Evolutionary conservation across 2,113 vertebrate species (phyloP), one percentile per base, ranked within the genome.

Genomic region (Falcunculus frontatus): DNA sequence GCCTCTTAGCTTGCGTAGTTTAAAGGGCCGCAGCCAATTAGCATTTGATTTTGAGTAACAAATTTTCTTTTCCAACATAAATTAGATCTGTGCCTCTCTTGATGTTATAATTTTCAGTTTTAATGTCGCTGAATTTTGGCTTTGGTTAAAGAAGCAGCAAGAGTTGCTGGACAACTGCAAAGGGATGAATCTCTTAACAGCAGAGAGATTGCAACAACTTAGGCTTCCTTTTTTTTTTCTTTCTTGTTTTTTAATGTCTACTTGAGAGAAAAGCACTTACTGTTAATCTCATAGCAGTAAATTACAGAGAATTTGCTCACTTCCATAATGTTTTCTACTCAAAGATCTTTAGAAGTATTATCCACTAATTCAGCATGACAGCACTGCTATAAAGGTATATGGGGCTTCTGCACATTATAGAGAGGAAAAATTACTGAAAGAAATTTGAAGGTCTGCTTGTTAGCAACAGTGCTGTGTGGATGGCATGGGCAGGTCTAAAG

Each of bases 31-130:
- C 35, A 87, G 69, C 19, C 52, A 55, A 87, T 93, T 96, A 93
- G n/a, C 80, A 92, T 94, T 81, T 60, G 80, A 91, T 92, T 97
- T 95, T 95, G 95, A 87, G 93, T 92, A 95, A 82, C 86, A 95
- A 90, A 92, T 93, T 87, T 89, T 92, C 41, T 81, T 41, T 93
- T 91, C 73, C 69, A 87, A 82, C 29, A 84, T 69, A 72, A 91
- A 60, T 92, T 88, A 86, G 33, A 63, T 69, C 50, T 59, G 29
- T 60, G 44, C 35, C 60, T 93, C 55, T 84, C 82, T 93, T 91
- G 85, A 90, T 93, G 64, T 92, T 84, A 7, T n/a, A 92, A 74
- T 74, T 94, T 50, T 86, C 47, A 23, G 42, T 90, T 91, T 80
- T 77, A 77, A 59, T 70, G 78, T 84, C 72, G 44, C 25, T 47